These are phyloP conservation scores for Oreamnos americanus DNA, from an alignment of 2,113 vertebrate species.

Conservation along the genomic window DNA sequence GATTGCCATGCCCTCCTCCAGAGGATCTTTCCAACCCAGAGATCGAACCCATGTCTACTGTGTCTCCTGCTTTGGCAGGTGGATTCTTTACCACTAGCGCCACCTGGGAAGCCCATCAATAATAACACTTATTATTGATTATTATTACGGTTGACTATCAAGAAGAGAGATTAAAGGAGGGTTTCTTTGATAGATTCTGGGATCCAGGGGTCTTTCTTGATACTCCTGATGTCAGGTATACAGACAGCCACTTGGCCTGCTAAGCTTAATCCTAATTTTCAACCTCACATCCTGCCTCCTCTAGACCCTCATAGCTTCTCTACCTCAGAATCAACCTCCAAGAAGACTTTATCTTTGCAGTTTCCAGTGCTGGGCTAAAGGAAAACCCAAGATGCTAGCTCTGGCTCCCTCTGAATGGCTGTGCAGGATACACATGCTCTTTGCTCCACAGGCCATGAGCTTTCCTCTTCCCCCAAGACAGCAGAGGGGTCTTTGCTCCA, in stretches of 20 bases:
- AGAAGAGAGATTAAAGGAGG: not conserved
- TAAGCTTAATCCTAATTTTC: not conserved
- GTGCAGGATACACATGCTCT: no score
- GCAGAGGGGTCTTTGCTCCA: not conserved
- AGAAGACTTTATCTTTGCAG: not conserved
- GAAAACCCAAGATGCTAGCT: not conserved
- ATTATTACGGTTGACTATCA: not conserved
- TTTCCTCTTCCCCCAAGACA: not conserved
- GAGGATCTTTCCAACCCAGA: not conserved
- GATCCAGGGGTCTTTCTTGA: not conserved
- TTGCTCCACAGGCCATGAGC: fast-evolving
- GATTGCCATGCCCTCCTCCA: not conserved
- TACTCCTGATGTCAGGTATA: not conserved
- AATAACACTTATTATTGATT: not conserved
- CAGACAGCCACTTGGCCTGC: not conserved
- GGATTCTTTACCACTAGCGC: not conserved
- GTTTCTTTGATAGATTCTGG: not conserved
- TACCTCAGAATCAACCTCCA: not conserved
- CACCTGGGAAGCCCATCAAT: not conserved
- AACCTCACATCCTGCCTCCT: no score
- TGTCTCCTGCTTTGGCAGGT: not conserved
- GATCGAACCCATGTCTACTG: not conserved
- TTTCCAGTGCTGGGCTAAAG: not conserved
- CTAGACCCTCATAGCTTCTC: not conserved
- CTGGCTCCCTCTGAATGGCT: not conserved